Base-by-base conservation (phyloP, 2,888 invertebrate species). In the Deilephila porcellus region DNA sequence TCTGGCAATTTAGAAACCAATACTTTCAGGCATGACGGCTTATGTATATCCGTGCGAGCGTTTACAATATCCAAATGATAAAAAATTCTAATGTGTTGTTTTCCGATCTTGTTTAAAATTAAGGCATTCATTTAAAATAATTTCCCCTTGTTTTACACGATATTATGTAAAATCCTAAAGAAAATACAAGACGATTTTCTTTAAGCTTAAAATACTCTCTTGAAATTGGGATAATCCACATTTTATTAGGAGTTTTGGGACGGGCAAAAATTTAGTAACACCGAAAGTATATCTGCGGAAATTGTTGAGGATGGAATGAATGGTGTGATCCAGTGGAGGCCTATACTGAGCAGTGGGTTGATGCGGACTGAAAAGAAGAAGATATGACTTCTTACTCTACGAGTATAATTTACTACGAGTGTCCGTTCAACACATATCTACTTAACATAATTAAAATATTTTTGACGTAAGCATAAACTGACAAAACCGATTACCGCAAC, bases 181-280 rank as follows among this genome's bases (percentile, higher is more conserved):
- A 52, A 52, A 52, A 52, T 67, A 52, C 17, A 67, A 67, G 67
- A 25, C 64, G 52, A 67, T 52, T 67, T 52, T 52, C 25, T 67
- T 52, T 45, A 64, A 52, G 67, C 67, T 52, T 52, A 67, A 52
- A 67, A 67, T 52, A 67, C 25, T 67, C 52, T 45, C 45, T 45
- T 52, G 67, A 67, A 67, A 67, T 67, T 52, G 25, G 25, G 67
- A 67, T 67, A 52, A 67, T 67, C 67, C 67, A 67, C 45, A 25
- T 67, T 67, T 25, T 67, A 67, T 67, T 67, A 67, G n/a, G 67
- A 67, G 20, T 25, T 67, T 67, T 52, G 25, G 52, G 45, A 64
- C 17, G 37, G 14, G 34, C 45, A 64, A 64, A 45, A 64, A 64
- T 45, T 20, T 45, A 64, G 64, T 37, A 34, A 25, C 52, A 25